These are phyloP conservation scores for Pandion haliaetus DNA, from an alignment of 2,113 vertebrate genomes.

Conservation along the genomic window DNA sequence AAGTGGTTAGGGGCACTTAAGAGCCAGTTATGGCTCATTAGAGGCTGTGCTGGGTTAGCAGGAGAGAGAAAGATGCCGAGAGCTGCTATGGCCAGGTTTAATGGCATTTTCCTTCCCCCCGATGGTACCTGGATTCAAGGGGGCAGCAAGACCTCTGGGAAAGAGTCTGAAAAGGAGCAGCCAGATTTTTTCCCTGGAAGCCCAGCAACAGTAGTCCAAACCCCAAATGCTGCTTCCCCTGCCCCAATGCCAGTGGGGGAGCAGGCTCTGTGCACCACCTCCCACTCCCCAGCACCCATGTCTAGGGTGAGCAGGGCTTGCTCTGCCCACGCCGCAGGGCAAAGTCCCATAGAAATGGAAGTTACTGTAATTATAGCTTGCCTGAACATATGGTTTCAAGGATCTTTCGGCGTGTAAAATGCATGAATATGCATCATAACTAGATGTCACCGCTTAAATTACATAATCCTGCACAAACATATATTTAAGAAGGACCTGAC, in stretches of 20 bases:
- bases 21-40: constrained; percentile 23
- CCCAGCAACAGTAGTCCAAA: neutral
- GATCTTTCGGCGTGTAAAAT: constrained; percentile 9
- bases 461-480: constrained; percentile 69
- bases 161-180: neutral
- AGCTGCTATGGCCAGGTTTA: neutral
- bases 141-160: neutral
- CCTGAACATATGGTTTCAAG: constrained; percentile 52
- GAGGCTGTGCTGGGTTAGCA: neutral
- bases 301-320: neutral
- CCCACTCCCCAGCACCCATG: fast-evolving
- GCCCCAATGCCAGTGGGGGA: neutral
- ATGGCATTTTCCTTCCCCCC: neutral
- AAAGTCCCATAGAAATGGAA: constrained; percentile 38
- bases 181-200: neutral
- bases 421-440: constrained; percentile 65
- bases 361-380: constrained; percentile 41
- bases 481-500: constrained; percentile 43
- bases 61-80: neutral
- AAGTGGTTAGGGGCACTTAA: constrained; percentile 22
- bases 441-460: constrained; percentile 57
- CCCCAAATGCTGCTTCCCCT: neutral
- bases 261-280: neutral
- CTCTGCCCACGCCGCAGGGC: neutral
- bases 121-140: neutral